These are phyloP conservation scores for Polia nebulosa DNA, from an alignment of 2,888 invertebrate genomes.

Conservation along the genomic window DNA sequence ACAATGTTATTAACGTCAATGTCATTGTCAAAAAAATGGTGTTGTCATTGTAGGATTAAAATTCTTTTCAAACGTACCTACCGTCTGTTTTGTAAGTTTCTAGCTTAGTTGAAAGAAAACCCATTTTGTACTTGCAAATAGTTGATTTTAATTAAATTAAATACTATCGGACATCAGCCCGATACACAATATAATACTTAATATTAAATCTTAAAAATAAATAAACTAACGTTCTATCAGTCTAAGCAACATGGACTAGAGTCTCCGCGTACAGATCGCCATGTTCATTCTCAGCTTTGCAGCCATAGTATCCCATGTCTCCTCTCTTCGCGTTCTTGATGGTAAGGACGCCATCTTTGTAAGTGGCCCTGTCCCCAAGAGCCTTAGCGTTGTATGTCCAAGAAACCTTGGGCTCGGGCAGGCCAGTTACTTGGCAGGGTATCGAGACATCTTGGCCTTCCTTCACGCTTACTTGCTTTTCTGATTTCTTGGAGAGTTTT, in stretches of 20 bases:
- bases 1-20: constrained; percentile 44
- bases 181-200: neutral
- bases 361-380: constrained; percentile 59
- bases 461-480: constrained; percentile 67
- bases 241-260: constrained; percentile 61
- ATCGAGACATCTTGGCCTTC: constrained; percentile 76
- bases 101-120: too few relatives aligned
- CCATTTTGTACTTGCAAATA: constrained; percentile 1
- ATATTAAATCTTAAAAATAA: constrained; percentile 31
- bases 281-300: constrained; percentile 75
- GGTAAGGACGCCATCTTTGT: constrained; percentile 71
- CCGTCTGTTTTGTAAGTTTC: too few relatives aligned
- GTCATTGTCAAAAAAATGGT: constrained; percentile 38
- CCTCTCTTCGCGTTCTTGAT: constrained; percentile 74
- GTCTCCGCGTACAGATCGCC: constrained; percentile 78
- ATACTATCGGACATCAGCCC: neutral
- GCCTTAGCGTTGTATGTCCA: constrained; percentile 79
- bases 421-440: constrained; percentile 76
- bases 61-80: too few relatives aligned
- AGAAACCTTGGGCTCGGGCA: constrained; percentile 71
- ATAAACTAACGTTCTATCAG: constrained; percentile 9
- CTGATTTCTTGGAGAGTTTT: constrained; percentile 70
- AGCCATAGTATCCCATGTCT: constrained; percentile 83
- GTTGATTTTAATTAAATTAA: constrained; percentile 24
- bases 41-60: neutral